These are phyloP conservation scores for Rhegmatorhina hoffmannsi DNA, from an alignment of 2,113 vertebrate genomes.

Conservation along the genomic window DNA sequence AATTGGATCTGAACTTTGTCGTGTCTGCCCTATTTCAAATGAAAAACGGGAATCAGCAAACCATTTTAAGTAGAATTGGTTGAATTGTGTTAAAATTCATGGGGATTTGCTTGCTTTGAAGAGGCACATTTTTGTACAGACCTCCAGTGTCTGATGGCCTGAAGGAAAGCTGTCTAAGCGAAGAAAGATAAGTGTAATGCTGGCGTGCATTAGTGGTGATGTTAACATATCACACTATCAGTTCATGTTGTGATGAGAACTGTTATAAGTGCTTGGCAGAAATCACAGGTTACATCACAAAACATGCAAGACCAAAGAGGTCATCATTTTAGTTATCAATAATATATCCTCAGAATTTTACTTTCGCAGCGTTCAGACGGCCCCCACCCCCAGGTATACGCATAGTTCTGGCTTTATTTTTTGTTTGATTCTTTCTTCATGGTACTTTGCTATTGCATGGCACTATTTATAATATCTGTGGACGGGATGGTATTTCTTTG, in stretches of 20 bases:
- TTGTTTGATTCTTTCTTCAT: not conserved
- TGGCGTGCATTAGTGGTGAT: conserved; percentile 49
- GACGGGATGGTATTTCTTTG: conserved; percentile 16
- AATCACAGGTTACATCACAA: conserved; percentile 58
- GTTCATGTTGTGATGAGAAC: conserved; percentile 61
- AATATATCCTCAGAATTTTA: conserved; percentile 31
- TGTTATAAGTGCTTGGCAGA: conserved; percentile 55
- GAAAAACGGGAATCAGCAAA: not conserved
- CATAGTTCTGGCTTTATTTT: not conserved
- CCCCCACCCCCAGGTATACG: not conserved
- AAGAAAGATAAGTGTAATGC: conserved; percentile 60
- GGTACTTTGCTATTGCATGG: not conserved
- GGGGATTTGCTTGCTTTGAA: not conserved
- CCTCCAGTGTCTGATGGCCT: conserved; percentile 39
- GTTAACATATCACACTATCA: conserved; percentile 65
- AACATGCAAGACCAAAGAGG: conserved; percentile 40
- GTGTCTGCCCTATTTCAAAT: not conserved
- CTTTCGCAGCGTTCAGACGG: not conserved
- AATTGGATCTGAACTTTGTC: not conserved
- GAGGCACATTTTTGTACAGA: conserved; percentile 31
- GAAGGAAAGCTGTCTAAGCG: conserved; percentile 56
- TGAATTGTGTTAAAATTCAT: not conserved
- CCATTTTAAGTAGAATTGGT: not conserved
- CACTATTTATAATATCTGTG: not conserved
- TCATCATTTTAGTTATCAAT: conserved; percentile 48